A percentile compares a stretch with the other conserved stretches of the same genome.
These are phyloP conservation scores for Candoia aspera DNA, from an alignment of 2,113 vertebrate species.

Conservation along the genomic window DNA sequence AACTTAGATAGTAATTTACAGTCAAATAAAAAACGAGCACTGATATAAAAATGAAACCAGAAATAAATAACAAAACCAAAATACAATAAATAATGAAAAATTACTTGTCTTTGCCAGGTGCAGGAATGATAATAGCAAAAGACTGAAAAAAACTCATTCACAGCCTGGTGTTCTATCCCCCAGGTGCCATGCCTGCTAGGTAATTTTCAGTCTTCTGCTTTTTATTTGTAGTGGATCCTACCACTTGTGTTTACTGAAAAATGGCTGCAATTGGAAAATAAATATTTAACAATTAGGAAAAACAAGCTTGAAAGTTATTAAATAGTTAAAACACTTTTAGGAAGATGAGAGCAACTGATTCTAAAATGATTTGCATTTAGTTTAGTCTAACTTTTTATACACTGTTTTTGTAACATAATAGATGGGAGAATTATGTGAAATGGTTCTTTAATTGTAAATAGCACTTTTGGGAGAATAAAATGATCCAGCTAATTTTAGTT, in stretches of 20 bases:
- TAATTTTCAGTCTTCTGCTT: too few species aligned
- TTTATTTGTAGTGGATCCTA: background rate
- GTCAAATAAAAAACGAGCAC: background rate
- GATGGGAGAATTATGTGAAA: slow-evolving; percentile 13
- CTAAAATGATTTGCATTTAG: background rate
- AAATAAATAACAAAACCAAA: background rate
- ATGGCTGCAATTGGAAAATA: background rate
- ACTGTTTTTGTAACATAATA: slow-evolving; percentile 26
- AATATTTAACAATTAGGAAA: background rate
- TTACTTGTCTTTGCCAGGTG: background rate
- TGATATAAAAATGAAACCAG: slow-evolving; percentile 1
- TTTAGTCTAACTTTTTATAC: background rate
- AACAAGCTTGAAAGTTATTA: background rate
- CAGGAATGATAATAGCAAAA: background rate
- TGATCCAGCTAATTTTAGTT: slow-evolving; percentile 40
- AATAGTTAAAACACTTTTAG: background rate
- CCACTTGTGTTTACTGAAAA: background rate
- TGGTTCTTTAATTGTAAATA: slow-evolving; percentile 34
- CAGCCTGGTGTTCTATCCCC: background rate
- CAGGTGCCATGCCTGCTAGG: background rate
- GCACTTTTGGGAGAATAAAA: slow-evolving; percentile 22
- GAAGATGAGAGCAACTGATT: background rate
- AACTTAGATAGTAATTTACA: background rate
- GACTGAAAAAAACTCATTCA: background rate
- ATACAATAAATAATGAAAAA: background rate